Percentiles rank a stretch among this genome's conserved stretches.
Evolutionary conservation across 2,797 vertebrate species (phyloP).

Genomic region (Megaceryle alcyon): DNA sequence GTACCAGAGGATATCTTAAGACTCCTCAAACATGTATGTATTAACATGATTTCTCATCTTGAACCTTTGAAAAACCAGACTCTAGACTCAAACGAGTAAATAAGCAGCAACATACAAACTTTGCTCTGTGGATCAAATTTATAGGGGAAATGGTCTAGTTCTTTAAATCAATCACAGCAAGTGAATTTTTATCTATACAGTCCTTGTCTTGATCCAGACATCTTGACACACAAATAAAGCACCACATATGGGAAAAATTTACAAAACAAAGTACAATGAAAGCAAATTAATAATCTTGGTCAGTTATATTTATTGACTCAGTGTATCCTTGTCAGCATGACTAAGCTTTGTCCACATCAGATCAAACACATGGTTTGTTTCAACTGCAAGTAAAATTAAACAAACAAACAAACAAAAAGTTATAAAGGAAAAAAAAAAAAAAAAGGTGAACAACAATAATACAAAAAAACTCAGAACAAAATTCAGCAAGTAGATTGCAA

Average conservation of each 20-base stretch:
- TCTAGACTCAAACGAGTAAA: not conserved
- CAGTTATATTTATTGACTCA: constrained; percentile 5
- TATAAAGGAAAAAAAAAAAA: no score
- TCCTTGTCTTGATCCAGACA: not conserved
- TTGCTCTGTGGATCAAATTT: not conserved
- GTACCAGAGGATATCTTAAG: not conserved
- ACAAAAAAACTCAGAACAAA: not conserved
- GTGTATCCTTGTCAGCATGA: not conserved
- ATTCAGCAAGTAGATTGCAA: not conserved
- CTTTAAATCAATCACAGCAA: not conserved
- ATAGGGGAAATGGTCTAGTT: not conserved
- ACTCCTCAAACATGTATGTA: not conserved
- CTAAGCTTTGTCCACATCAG: not conserved
- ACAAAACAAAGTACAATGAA: not conserved
- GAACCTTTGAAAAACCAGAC: not conserved
- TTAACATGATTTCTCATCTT: not conserved
- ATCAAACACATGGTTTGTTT: not conserved
- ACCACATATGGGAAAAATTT: not conserved
- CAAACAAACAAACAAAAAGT: not conserved
- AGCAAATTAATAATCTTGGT: not conserved
- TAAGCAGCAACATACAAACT: not conserved
- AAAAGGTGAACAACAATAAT: not conserved
- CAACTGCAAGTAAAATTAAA: not conserved
- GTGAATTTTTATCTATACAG: not conserved
- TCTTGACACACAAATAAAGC: not conserved